Conservation (phyloP, 2,888 invertebrate species). For the Tyria jacobaeae region DNA sequence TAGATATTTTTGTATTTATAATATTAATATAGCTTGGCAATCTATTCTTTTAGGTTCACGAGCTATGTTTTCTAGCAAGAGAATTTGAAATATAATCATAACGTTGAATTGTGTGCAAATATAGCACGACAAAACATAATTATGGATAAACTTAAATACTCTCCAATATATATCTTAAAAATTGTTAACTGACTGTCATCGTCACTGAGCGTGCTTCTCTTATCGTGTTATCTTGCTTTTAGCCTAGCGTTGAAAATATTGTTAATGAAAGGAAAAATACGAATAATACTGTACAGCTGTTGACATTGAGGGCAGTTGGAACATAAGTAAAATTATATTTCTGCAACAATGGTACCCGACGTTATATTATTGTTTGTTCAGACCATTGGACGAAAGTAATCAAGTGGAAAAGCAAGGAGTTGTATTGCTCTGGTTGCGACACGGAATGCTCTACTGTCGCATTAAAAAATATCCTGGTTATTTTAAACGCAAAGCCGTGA, state of each 20-base stretch:
- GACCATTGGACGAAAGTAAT: conserved; percentile 68
- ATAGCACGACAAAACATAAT: no score
- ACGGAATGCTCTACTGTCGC: conserved; percentile 47
- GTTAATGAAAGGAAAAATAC: conserved; percentile 45
- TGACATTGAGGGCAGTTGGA: conserved; percentile 37
- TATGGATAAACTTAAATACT: no score
- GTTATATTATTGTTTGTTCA: conserved; percentile 70
- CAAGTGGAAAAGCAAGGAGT: conserved; percentile 69
- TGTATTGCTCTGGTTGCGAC: conserved; percentile 59
- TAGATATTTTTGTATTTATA: no score
- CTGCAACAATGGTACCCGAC: conserved; percentile 60
- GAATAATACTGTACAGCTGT: conserved; percentile 41
- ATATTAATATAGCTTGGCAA: no score
- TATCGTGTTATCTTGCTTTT: conserved; percentile 38
- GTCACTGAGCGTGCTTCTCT: no score
- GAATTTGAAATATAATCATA: no score
- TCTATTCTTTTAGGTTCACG: no score
- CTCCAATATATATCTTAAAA: no score
- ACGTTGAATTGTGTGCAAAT: no score
- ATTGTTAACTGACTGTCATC: no score
- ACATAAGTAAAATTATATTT: conserved; percentile 53
- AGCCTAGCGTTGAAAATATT: conserved; percentile 38
- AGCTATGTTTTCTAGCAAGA: no score
- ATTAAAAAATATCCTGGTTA: conserved; percentile 54
- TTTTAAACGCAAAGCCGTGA: conserved; percentile 41